phyloP scores from a whole-genome alignment of 2,888 invertebrate genomes.

The Thumatha senex region DNA sequence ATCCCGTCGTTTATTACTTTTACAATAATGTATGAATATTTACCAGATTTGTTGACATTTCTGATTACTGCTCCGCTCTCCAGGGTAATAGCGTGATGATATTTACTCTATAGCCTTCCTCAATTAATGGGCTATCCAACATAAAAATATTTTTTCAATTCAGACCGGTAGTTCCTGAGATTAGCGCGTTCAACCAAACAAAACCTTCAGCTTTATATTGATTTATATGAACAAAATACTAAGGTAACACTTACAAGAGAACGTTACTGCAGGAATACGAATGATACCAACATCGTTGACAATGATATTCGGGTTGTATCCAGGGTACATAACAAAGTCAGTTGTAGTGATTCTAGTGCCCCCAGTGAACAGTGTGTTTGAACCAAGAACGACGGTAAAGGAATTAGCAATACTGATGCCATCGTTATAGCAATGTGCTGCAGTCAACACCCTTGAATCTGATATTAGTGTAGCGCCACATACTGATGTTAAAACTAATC shows the following conservation, averaged over 20 bases:
- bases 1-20: too few species aligned
- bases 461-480: not conserved
- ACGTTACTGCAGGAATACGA: slow-evolving; percentile 32
- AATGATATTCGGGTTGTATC: slow-evolving; percentile 42
- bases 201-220: too few species aligned
- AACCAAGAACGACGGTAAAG: slow-evolving; percentile 43
- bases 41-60: too few species aligned
- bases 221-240: too few species aligned
- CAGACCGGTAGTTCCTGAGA: too few species aligned
- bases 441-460: not conserved
- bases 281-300: slow-evolving; percentile 52
- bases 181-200: too few species aligned
- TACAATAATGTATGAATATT: too few species aligned
- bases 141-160: too few species aligned
- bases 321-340: slow-evolving; percentile 36
- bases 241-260: slow-evolving; percentile 48
- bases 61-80: too few species aligned
- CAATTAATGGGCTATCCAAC: too few species aligned
- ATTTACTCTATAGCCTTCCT: too few species aligned
- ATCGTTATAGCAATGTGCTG: slow-evolving; percentile 1
- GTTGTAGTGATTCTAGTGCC: slow-evolving; percentile 43
- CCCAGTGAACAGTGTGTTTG: slow-evolving; percentile 46
- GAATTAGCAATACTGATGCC: not conserved
- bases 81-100: too few species aligned
- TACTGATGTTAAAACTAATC: not conserved